Evolutionary conservation across 1,140 invertebrate genomes (phyloP), one percentile per base, ranked within the genome.

Genomic region (Musca domestica): DNA sequence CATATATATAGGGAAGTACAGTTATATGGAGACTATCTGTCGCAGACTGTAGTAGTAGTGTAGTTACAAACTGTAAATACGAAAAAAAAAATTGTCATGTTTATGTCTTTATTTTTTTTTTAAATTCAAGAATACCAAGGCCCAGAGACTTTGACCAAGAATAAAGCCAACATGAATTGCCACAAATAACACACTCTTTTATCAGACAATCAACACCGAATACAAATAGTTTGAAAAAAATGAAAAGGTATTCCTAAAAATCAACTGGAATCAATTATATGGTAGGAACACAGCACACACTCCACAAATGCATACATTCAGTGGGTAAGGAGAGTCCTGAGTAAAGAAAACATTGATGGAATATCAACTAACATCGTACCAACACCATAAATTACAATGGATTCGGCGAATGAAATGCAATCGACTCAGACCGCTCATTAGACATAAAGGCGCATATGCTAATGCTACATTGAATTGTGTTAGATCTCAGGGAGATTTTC

Each of bases 361-460:
- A 61, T 61, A 17, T 61, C 34, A 61, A 61, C 56, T n/a, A 61
- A 41, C 34, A 41, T 9, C 19, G 30, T 41, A 17, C n/a, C 56
- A 61, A 34, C 27, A 9, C 52, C 22, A 23, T 15, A 56, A 54
- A 56, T 23, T 15, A 10, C 25, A 15, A 58, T 25, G 34, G 34
- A 41, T 41, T 41, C 34, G 34, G 34, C 34, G 34, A 41, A 41
- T 41, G 34, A 10, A 41, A 41, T 41, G 34, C 34, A 41, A 41
- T 41, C 34, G 34, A 41, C 12, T 41, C 2, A 2, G 4, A 10
- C 34, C 12, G 6, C 34, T 61, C 56, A 34, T 61, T 61, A 61
- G 56, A 61, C 56, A 25, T 20, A 61, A 61, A 61, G 56, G 34
- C 56, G 30, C 56, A 30, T 61, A 61, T 61, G 56, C 25, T 20